A percentile compares a stretch with the other conserved stretches of the same genome.
These are phyloP conservation scores for Sebastes aleutianus DNA, from an alignment of 2,797 vertebrate species.

Conservation along the genomic window DNA sequence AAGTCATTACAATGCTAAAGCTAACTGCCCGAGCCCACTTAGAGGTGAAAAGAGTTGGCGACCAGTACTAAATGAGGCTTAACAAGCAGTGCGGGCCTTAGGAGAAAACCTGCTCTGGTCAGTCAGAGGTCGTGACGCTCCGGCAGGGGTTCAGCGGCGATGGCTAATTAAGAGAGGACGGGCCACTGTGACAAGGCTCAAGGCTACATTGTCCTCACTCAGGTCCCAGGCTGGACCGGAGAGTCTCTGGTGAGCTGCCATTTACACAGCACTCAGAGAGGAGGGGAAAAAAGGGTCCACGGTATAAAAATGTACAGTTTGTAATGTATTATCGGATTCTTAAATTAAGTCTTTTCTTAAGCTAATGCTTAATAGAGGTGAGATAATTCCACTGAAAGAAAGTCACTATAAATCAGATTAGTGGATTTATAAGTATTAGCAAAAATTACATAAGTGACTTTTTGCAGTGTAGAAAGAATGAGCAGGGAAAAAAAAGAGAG, in stretches of 20 bases:
- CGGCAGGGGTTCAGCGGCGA: conserved; percentile 2
- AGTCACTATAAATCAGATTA: background rate
- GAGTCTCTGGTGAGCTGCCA: conserved; percentile 51
- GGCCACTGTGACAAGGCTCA: conserved; percentile 18
- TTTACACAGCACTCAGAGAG: conserved; percentile 48
- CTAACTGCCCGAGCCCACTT: background rate
- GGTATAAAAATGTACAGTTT: background rate
- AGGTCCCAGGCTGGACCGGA: conserved; percentile 22
- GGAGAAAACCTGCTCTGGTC: background rate
- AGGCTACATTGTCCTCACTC: conserved; percentile 37
- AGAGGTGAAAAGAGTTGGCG: background rate
- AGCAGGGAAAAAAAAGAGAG: background rate
- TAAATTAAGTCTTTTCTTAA: background rate
- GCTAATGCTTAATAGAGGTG: background rate
- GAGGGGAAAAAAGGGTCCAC: background rate
- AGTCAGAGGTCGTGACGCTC: background rate
- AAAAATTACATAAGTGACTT: background rate
- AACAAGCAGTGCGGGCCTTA: background rate
- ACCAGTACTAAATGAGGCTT: conserved; percentile 12
- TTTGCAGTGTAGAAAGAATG: background rate
- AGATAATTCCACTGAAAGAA: background rate
- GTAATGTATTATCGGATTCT: background rate
- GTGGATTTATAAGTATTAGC: background rate
- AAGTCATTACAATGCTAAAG: background rate
- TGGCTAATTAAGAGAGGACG: conserved; percentile 59